Base-by-base conservation (phyloP, 1,140 invertebrate genomes). In the Drosophila pectinifera region DNA sequence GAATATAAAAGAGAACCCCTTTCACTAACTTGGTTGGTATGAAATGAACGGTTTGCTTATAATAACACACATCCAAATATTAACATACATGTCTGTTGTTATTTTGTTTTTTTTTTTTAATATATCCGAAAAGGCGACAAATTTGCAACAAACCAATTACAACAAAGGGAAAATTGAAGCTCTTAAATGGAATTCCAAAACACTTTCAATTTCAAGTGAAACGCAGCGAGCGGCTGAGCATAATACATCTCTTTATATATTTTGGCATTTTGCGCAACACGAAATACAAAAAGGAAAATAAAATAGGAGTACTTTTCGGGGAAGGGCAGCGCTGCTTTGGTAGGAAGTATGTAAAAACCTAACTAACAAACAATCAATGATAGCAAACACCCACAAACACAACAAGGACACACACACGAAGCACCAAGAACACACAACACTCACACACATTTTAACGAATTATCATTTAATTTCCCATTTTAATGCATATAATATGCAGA, bases 11-110 rank as follows among this genome's bases (percentile, higher is more conserved):
- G 41, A 46, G n/a, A 55, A 24, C 70, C 72, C 58, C 73, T 79
- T 79, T 79, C 61, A 61, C 75, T 82, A 79, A 88, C 79, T 82
- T 83, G 84, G 76, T 83, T 88, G 84, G 84, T 80, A 89, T 73
- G 72, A 88, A 88, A 83, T 69, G 56, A 80, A 88, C 79, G 80
- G 84, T 89, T 83, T 89, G 79, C 83, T 79, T 88, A 78, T 82
- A 74, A 86, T 88, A 88, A 79, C 65, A 81, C 68, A 36, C 48
- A 51, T 51, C 48, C 48, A 36, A 34, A 34, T 36, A 65, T 41
- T 43, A 56, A 51, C 55, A 72, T 34, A 63, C 24, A 34, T 43
- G 55, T 61, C 4, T 16, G 18, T n/a, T n/a, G n/a, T n/a, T n/a
- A n/a, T n/a, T n/a, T n/a, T n/a, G n/a, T n/a, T n/a, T n/a, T n/a